phyloP scores from a whole-genome alignment of 2,113 vertebrate genomes.

The Pseudolaguvia tuberculata region DNA sequence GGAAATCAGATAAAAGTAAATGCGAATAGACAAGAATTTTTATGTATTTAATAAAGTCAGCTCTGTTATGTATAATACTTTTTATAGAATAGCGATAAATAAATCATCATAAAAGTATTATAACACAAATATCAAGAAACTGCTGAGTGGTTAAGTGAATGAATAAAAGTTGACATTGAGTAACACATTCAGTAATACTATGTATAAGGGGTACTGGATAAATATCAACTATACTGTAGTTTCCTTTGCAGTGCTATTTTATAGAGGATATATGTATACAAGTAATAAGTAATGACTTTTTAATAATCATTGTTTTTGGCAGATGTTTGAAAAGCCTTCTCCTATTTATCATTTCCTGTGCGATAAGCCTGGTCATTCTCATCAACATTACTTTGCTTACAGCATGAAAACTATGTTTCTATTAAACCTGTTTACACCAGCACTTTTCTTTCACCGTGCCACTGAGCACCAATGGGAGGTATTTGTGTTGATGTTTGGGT shows the following conservation, averaged over 20 bases:
- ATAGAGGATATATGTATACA: not conserved
- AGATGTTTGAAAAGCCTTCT: conserved; percentile 4
- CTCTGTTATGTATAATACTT: not conserved
- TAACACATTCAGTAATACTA: no score
- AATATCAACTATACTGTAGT: not conserved
- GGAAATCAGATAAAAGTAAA: no score
- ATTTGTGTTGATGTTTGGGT: conserved; percentile 60
- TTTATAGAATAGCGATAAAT: not conserved
- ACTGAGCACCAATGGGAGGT: conserved; percentile 59
- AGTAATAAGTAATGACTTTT: no score
- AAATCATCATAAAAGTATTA: not conserved
- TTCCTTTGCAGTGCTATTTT: not conserved
- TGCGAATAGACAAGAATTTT: not conserved
- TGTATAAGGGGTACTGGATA: not conserved
- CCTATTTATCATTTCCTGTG: not conserved
- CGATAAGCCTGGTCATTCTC: conserved; percentile 13
- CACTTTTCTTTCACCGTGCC: conserved; percentile 70
- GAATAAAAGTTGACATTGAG: not conserved
- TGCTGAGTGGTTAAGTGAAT: not conserved
- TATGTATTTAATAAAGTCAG: not conserved
- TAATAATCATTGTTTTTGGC: no score
- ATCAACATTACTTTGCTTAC: conserved; percentile 68
- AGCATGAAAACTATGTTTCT: conserved; percentile 57
- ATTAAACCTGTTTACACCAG: conserved; percentile 71
- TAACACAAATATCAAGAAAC: not conserved